phyloP scores from a whole-genome alignment of 2,888 invertebrate species.

The Chalcis sispes region DNA sequence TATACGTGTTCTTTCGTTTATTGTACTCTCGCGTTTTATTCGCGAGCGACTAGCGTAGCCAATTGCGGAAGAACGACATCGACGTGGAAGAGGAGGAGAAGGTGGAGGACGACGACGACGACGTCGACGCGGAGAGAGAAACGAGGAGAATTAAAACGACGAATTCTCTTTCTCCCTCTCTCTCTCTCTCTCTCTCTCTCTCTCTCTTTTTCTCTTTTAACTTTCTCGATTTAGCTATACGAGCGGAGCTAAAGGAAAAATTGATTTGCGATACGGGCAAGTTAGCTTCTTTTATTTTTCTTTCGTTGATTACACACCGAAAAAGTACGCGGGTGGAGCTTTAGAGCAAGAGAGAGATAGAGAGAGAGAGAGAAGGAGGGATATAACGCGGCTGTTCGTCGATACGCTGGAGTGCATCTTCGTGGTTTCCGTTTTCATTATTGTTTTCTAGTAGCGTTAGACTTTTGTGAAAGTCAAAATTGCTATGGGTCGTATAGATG shows the following conservation, averaged over 20 bases:
- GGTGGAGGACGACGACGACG: slow-evolving; percentile 53
- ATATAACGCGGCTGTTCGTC: slow-evolving; percentile 40
- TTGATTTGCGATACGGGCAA: slow-evolving; percentile 51
- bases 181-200: slow-evolving; percentile 11
- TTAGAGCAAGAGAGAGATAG: neutral
- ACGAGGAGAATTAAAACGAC: slow-evolving; percentile 55
- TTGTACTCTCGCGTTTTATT: slow-evolving; percentile 20
- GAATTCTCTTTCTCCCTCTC: slow-evolving; percentile 27
- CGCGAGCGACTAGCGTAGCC: slow-evolving; percentile 18
- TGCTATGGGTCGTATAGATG: slow-evolving; percentile 37
- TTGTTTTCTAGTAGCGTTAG: slow-evolving; percentile 45
- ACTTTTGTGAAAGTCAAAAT: slow-evolving; percentile 54
- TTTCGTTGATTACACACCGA: slow-evolving; percentile 55
- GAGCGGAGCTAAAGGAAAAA: slow-evolving; percentile 28
- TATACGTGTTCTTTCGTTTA: slow-evolving; percentile 49
- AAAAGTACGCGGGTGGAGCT: slow-evolving; percentile 17
- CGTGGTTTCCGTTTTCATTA: slow-evolving; percentile 49
- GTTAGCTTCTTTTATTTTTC: slow-evolving; percentile 51
- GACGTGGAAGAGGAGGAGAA: slow-evolving; percentile 18
- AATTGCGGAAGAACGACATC: slow-evolving; percentile 28
- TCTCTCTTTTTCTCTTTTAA: slow-evolving; percentile 13
- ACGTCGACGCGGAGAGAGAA: slow-evolving; percentile 22
- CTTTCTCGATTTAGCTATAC: no score
- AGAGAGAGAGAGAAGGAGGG: neutral
- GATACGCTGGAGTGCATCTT: slow-evolving; percentile 46